phyloP scores from a whole-genome alignment of 2,113 vertebrate species.

The Oryzias celebensis region DNA sequence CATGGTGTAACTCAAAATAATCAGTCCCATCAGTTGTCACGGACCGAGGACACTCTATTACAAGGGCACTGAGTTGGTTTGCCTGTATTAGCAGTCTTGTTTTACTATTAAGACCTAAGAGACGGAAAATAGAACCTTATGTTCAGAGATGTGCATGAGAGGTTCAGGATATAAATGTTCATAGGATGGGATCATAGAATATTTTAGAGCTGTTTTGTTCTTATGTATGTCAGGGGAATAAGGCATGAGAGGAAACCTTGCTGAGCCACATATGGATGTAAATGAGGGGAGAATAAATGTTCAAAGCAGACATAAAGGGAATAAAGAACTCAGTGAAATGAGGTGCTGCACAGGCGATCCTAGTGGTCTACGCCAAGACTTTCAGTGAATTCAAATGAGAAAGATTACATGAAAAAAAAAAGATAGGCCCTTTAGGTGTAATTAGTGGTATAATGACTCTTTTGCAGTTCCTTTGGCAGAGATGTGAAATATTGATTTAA shows the following conservation, averaged over 20 bases:
- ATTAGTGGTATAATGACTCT: conserved; percentile 69
- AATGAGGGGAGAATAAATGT: conserved; percentile 54
- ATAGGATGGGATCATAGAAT: conserved; percentile 1
- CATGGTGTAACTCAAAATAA: too few species aligned
- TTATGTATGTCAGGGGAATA: conserved; percentile 23
- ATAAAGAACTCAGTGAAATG: conserved; percentile 52
- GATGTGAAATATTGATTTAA: conserved; percentile 72
- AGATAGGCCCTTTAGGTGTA: conserved; percentile 69
- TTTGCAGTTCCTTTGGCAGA: conserved; percentile 40
- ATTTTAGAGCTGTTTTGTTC: conserved; percentile 18
- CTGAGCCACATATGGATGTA: conserved; percentile 28
- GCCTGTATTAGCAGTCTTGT: too few species aligned
- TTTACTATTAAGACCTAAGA: too few species aligned
- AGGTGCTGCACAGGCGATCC: conserved; percentile 25
- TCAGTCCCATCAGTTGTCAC: too few species aligned
- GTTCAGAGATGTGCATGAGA: too few species aligned
- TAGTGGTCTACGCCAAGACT: conserved; percentile 50
- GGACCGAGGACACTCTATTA: too few species aligned
- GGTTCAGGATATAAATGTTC: too few species aligned
- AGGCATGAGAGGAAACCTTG: conserved; percentile 13
- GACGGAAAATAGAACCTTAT: too few species aligned
- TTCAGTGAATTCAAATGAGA: conserved; percentile 66
- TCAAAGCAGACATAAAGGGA: conserved; percentile 50
- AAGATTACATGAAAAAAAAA: conserved; percentile 38
- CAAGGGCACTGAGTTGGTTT: too few species aligned